Base-by-base conservation (phyloP, 2,888 invertebrate species). In the Melanargia galathea region DNA sequence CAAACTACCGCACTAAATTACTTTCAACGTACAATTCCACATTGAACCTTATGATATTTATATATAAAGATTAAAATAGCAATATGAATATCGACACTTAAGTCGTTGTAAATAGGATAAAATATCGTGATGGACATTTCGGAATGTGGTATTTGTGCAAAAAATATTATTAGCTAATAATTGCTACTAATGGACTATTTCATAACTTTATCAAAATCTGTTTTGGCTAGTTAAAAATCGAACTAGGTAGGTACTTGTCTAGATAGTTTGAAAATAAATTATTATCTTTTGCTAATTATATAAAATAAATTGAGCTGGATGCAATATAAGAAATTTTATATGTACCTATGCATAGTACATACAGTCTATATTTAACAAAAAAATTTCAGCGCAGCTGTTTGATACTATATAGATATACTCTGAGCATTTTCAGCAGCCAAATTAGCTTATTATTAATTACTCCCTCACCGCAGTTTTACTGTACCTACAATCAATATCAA, bases 161-260 rank as follows among this genome's bases (percentile, higher is more conserved):
- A 84, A 79, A 78, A 73, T 72, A 73, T 74, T 82, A 80, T 83
- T 80, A 78, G 76, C 75, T 76, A 80, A 81, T 79, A 80, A 82
- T 82, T 77, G 75, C 71, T 75, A 73, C 73, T 76, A 80, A 78
- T 80, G 71, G 72, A 70, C 63, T 65, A 69, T 3, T 26, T 11
- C 51, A 52, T 13, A 35, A 22, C 8, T 54, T 33, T 11, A 20
- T 33, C 22, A 33, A 30, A 51, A 48, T n/a, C 1, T 24, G 26
- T n/a, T 24, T 48, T 48, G 3, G 48, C n/a, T 24, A 48, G 10
- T 48, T 11, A 22, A 10, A 1, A 10, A 11, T 26, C 5, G n/a
- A n/a, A 6, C 26, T 26, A 26, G 26, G 26, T 26, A 26, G 26
- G 1, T 26, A 26, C 26, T 26, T 26, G 26, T n/a, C n/a, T n/a